Conservation (phyloP, 2,888 invertebrate species). For the Trichopria drosophilae region DNA sequence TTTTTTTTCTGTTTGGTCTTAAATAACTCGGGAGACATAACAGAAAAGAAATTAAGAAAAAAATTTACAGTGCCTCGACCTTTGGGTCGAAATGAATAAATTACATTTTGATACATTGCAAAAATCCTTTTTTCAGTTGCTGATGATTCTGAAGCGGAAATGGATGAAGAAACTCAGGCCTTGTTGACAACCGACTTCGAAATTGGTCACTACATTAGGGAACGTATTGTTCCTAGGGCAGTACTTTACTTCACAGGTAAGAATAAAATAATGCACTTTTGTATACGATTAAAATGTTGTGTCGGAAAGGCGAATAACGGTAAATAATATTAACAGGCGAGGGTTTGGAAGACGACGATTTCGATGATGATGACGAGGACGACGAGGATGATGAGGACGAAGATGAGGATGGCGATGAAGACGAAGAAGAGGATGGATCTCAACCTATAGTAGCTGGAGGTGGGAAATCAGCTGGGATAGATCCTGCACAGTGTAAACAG, state of each 20-base stretch:
- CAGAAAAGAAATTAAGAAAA: too few relatives aligned
- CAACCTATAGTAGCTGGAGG: conserved; percentile 59
- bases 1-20: too few relatives aligned
- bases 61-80: too few relatives aligned
- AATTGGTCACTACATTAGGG: conserved; percentile 96
- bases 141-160: conserved; percentile 79
- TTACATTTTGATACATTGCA: background rate
- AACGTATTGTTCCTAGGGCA: conserved; percentile 95
- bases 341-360: conserved; percentile 75
- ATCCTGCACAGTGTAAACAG: conserved; percentile 70
- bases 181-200: conserved; percentile 94
- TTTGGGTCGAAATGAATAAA: background rate
- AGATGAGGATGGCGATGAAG: conserved; percentile 50
- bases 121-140: conserved; percentile 63
- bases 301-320: background rate
- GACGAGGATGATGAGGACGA: conserved; percentile 51
- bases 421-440: conserved; percentile 65
- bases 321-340: conserved; percentile 48
- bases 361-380: conserved; percentile 71
- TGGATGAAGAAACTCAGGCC: conserved; percentile 86
- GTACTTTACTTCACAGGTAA: conserved; percentile 96
- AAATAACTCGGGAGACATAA: too few relatives aligned
- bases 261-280: too few relatives aligned
- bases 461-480: conserved; percentile 49
- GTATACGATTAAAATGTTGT: conserved; percentile 1